phyloP scores from a whole-genome alignment of 2,113 vertebrate genomes.

The Chrysemys picta region DNA sequence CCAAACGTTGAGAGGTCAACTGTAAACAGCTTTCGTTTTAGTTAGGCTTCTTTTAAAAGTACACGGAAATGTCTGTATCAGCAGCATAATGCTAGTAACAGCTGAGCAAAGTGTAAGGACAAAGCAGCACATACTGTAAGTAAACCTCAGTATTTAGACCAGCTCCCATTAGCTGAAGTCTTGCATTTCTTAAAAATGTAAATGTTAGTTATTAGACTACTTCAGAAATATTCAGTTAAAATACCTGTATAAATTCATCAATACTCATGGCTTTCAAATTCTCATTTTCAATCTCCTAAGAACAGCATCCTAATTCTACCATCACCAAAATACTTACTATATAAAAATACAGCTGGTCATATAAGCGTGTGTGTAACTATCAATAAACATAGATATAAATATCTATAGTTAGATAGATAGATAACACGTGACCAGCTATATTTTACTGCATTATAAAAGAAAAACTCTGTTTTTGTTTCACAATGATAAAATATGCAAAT shows the following conservation, averaged over 20 bases:
- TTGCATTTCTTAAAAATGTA: neutral
- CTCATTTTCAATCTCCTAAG: neutral
- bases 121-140: neutral
- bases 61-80: neutral
- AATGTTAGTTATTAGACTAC: neutral
- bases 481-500: neutral
- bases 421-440: neutral
- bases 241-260: neutral
- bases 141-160: neutral
- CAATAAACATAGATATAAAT: too few relatives aligned
- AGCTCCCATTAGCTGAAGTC: neutral
- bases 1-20: neutral
- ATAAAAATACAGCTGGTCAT: accelerated
- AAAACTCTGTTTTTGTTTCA: neutral
- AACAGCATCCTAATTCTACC: neutral
- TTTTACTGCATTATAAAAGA: neutral
- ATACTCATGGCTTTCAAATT: neutral
- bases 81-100: neutral
- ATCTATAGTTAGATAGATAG: neutral
- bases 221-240: neutral
- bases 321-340: neutral
- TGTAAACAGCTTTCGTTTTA: neutral
- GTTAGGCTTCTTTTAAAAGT: neutral
- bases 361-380: neutral
- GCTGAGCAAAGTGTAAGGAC: neutral